Conservation (phyloP, 2,113 vertebrate species). For the Myxocyprinus asiaticus region DNA sequence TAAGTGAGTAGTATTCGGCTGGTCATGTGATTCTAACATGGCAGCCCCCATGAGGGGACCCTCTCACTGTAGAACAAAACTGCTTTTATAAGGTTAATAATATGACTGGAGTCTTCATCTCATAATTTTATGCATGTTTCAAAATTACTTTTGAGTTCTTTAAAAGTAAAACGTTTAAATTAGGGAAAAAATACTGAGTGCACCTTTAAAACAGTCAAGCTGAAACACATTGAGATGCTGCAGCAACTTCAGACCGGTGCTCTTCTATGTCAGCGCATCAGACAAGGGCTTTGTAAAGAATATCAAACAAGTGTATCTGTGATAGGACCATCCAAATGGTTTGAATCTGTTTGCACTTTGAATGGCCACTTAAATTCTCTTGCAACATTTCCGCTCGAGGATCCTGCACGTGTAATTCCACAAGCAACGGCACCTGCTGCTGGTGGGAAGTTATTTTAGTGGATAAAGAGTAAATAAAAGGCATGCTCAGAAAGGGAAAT, state of each 20-base stretch:
- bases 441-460: neutral
- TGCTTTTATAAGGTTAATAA: too few species aligned
- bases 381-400: too few species aligned
- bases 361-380: neutral
- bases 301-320: neutral
- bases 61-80: too few species aligned
- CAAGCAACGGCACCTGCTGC: neutral
- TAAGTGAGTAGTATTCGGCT: too few species aligned
- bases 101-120: too few species aligned
- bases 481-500: neutral
- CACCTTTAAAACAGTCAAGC: too few species aligned
- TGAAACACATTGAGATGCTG: neutral
- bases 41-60: too few species aligned
- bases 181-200: too few species aligned
- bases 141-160: too few species aligned
- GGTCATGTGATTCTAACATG: too few species aligned
- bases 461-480: constrained; percentile 12
- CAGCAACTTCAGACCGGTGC: neutral
- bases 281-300: neutral
- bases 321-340: neutral
- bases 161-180: too few species aligned
- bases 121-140: too few species aligned
- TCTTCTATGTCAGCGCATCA: neutral
- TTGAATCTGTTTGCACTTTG: neutral
- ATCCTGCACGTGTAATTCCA: neutral